Evolutionary conservation across 2,797 vertebrate species (phyloP).

Genomic region (Poeciliopsis paucimaculata): DNA sequence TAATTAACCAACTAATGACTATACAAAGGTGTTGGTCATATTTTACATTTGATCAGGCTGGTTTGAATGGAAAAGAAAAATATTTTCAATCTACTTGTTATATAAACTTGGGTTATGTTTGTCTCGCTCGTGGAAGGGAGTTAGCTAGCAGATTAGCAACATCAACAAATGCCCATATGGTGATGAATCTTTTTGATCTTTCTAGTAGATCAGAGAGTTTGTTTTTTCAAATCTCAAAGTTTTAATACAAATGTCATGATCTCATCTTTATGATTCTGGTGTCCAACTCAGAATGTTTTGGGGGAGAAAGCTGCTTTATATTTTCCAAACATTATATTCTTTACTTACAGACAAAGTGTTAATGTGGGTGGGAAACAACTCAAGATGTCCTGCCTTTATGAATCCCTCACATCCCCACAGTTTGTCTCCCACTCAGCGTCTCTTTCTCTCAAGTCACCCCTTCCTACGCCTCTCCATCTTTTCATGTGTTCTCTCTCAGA

Average conservation of each 20-base stretch:
- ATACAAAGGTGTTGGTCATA: neutral
- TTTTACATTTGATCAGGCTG: neutral
- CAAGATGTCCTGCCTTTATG: conserved; percentile 43
- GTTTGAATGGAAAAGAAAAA: neutral
- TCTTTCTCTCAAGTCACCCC: conserved; percentile 49
- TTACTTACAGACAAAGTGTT: conserved; percentile 30
- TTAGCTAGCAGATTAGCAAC: neutral
- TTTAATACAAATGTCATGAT: neutral
- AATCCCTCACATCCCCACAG: conserved; percentile 53
- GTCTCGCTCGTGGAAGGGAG: neutral
- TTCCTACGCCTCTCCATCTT: conserved; percentile 43
- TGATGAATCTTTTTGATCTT: neutral
- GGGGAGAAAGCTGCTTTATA: neutral
- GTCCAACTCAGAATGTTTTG: neutral
- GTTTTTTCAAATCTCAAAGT: neutral
- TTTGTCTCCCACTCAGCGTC: conserved; percentile 65
- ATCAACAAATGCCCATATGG: neutral
- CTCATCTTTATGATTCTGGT: neutral
- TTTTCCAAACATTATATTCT: conserved; percentile 36
- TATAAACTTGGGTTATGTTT: neutral
- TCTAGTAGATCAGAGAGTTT: neutral
- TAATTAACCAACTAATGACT: too few species aligned
- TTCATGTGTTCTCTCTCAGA: conserved; percentile 6
- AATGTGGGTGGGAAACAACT: conserved; percentile 57
- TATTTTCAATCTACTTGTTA: neutral